A percentile compares a stretch with the other conserved stretches of the same genome.
phyloP scores from a whole-genome alignment of 2,888 invertebrate genomes.

The Hydroisotoma schaefferi region DNA sequence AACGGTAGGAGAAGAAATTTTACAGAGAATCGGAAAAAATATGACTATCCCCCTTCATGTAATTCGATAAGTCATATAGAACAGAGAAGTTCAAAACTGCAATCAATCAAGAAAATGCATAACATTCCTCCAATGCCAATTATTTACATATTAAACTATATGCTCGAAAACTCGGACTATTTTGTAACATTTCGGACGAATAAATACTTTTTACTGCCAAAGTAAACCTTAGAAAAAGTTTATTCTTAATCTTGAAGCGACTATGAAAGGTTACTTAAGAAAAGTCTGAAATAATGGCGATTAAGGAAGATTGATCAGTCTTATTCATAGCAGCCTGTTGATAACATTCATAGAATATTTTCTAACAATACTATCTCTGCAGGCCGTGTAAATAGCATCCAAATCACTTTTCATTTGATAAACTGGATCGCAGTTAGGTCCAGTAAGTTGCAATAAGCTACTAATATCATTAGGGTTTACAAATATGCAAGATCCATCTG shows the following conservation, averaged over 20 bases:
- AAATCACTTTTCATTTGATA: constrained; percentile 62
- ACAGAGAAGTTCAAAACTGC: no score
- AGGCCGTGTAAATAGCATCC: constrained; percentile 60
- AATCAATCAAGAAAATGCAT: no score
- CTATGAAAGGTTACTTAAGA: no score
- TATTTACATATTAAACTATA: no score
- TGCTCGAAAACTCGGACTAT: no score
- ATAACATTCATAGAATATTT: constrained; percentile 56
- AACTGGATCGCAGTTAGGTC: constrained; percentile 68
- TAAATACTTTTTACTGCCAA: no score
- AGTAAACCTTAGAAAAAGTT: no score
- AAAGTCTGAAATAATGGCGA: no score
- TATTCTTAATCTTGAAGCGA: no score
- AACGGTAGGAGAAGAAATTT: constrained; percentile 65
- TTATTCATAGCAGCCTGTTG: not conserved
- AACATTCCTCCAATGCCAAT: no score
- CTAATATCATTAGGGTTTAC: constrained; percentile 36
- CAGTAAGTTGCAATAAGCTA: constrained; percentile 58
- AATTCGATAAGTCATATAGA: constrained; percentile 70
- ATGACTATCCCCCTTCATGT: constrained; percentile 78
- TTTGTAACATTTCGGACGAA: no score
- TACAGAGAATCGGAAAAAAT: constrained; percentile 68
- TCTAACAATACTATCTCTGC: constrained; percentile 62
- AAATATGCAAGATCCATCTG: constrained; percentile 41
- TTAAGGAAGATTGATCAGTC: no score